Base-by-base conservation (phyloP, 2,797 vertebrate species). In the Rhodeus uyekii region DNA sequence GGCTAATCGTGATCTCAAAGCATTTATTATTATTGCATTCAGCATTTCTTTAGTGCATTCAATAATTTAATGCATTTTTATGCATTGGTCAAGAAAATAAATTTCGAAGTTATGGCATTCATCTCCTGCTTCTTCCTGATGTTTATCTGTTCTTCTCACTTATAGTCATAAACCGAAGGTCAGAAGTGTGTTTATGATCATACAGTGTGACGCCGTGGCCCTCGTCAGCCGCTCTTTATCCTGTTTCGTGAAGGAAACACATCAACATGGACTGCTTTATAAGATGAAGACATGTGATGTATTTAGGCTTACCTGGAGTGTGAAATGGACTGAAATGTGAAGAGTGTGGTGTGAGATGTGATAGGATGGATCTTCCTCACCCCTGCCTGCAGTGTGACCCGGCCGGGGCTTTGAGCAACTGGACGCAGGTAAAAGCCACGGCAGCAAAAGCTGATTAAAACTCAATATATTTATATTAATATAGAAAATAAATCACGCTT, bases 101-200 rank as follows among this genome's bases (percentile, higher is more conserved):
- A 12, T 67, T 42, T n/a, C n/a, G n/a, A n/a, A n/a, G n/a, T 46
- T 50, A 32, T 22, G 24, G 44, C 8, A 16, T n/a, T 27, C 16
- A 55, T 55, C n/a, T 55, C n/a, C 19, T 22, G 48, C 1, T 22
- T 50, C 69, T 50, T 38, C 34, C 48, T 6, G n/a, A 13, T 55
- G 0, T 48, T 7, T 48, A 1, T 24, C 71, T 22, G 36, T 27
- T 34, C 18, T 55, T 12, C n/a, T 55, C n/a, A 39, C 46, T 50
- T 18, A 19, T 22, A 18, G 5, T 38, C 38, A 68, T 80, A 80
- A 75, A 84, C 38, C 61, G 46, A 73, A 63, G 67, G 83, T 79
- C 61, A 81, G 87, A 87, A 87, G 88, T 83, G 67, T 80, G 64
- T 63, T 78, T n/a, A 32, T 50, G 38, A 79, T 80, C 78, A 84